phyloP scores from a whole-genome alignment of 1,140 invertebrate species.

The Drosophila neocordata region DNA sequence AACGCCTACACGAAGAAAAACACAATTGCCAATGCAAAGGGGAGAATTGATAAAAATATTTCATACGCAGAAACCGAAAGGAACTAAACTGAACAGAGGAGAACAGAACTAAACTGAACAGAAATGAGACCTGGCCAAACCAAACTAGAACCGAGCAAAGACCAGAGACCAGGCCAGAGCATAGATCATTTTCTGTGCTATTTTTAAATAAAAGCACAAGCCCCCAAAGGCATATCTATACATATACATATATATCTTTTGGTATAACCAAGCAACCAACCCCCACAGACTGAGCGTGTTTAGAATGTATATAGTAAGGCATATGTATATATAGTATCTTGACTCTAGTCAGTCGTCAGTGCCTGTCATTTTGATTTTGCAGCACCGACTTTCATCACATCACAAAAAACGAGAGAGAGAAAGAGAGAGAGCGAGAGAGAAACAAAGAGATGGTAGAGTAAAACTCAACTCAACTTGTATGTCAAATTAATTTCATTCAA shows the following conservation, averaged over 20 bases:
- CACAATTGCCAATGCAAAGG: conserved; percentile 35
- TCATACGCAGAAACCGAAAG: conserved; percentile 39
- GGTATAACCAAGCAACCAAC: conserved; percentile 24
- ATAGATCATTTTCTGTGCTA: conserved; percentile 67
- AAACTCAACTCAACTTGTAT: conserved; percentile 68
- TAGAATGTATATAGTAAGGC: conserved; percentile 30
- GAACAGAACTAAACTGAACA: conserved; percentile 12
- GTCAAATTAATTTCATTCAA: conserved; percentile 79
- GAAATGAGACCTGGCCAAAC: conserved; percentile 34
- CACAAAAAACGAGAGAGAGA: conserved; percentile 25
- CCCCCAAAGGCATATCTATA: conserved; percentile 11
- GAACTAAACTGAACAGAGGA: conserved; percentile 17
- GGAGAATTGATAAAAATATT: conserved; percentile 68
- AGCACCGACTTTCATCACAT: conserved; percentile 59
- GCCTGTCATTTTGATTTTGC: conserved; percentile 73
- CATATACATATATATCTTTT: background rate
- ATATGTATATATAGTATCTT: conserved; percentile 11
- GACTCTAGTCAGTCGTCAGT: conserved; percentile 13
- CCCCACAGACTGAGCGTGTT: conserved; percentile 37
- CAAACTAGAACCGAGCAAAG: conserved; percentile 14
- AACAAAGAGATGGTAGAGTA: conserved; percentile 5
- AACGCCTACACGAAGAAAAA: conserved; percentile 48
- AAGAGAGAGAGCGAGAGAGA: conserved; percentile 30
- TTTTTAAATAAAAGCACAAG: conserved; percentile 60
- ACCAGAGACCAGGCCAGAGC: conserved; percentile 27